These are phyloP conservation scores for Callyntrura sp. DNA, from an alignment of 2,888 invertebrate species.

Conservation along the genomic window DNA sequence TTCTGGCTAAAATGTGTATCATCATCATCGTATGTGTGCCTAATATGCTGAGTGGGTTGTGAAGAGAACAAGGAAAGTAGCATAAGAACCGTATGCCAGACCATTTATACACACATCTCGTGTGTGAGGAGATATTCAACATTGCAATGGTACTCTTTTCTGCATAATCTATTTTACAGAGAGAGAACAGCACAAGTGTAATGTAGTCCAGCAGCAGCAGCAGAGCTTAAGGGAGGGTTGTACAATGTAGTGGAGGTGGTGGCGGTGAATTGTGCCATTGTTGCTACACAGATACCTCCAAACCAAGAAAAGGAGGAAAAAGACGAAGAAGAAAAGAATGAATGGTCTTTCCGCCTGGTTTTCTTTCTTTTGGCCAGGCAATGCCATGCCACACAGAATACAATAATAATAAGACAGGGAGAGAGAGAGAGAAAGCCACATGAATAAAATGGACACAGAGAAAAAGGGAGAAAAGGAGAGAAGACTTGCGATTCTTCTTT, in stretches of 20 bases:
- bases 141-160: constrained; percentile 10
- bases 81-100: too few species aligned
- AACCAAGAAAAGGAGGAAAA: background rate
- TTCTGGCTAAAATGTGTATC: constrained; percentile 6
- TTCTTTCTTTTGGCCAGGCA: background rate
- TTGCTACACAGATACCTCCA: too few species aligned
- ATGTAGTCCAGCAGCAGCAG: constrained; percentile 4
- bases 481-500: constrained; percentile 11
- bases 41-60: background rate
- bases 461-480: too few species aligned
- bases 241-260: too few species aligned
- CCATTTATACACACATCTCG: too few species aligned
- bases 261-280: too few species aligned
- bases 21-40: too few species aligned
- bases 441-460: too few species aligned
- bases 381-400: constrained; percentile 21
- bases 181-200: too few species aligned
- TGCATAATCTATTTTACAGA: constrained; percentile 64
- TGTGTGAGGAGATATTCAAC: too few species aligned
- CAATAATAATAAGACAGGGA: constrained; percentile 4
- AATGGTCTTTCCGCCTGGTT: constrained; percentile 21
- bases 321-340: constrained; percentile 23
- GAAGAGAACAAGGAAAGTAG: background rate
- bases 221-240: too few species aligned
- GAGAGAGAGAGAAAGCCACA: too few species aligned